Conservation (phyloP, 1,140 invertebrate genomes). For the Lethrus apterus region DNA sequence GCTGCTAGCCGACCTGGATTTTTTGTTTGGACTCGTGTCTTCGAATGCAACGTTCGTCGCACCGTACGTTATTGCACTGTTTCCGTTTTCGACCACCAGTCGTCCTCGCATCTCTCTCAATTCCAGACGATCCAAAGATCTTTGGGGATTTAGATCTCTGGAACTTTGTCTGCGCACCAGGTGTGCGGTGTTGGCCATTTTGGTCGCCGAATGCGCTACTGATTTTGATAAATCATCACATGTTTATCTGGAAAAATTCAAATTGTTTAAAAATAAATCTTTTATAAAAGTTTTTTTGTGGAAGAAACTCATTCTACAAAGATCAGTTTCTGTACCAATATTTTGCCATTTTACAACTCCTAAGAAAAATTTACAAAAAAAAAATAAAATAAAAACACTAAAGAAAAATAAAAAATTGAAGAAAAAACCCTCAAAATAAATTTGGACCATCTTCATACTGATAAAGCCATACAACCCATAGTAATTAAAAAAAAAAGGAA, state of each 20-base stretch:
- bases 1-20: constrained; percentile 33
- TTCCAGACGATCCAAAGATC: constrained; percentile 76
- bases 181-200: constrained; percentile 84
- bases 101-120: constrained; percentile 77
- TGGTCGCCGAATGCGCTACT: too few relatives aligned
- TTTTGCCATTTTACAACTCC: too few relatives aligned
- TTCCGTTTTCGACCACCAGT: constrained; percentile 68
- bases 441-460: too few relatives aligned
- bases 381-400: too few relatives aligned
- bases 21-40: constrained; percentile 62
- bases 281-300: neutral
- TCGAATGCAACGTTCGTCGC: constrained; percentile 82
- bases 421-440: too few relatives aligned
- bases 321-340: too few relatives aligned
- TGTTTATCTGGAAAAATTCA: neutral
- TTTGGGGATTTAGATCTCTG: constrained; percentile 69
- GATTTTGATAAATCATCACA: neutral
- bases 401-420: too few relatives aligned
- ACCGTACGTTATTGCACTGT: constrained; percentile 58
- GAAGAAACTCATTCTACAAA: too few relatives aligned
- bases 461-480: too few relatives aligned
- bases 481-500: too few relatives aligned
- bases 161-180: constrained; percentile 79
- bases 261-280: neutral
- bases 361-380: too few relatives aligned